Conservation (phyloP, 2,113 vertebrate genomes). For the Malurus melanocephalus region DNA sequence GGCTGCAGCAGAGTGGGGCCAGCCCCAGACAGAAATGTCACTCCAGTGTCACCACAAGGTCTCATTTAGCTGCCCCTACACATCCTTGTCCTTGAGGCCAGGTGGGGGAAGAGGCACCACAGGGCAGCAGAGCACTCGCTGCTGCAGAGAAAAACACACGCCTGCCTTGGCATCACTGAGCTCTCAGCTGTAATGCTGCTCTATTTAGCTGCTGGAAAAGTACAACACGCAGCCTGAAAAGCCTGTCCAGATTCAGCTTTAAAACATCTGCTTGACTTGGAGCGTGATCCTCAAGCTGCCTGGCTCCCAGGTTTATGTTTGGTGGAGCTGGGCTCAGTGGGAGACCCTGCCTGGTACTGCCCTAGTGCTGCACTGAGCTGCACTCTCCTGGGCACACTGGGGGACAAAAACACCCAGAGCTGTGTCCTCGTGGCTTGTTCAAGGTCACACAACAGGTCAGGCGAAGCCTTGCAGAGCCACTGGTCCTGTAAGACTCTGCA, state of each 20-base stretch:
- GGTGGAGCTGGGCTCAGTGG: neutral
- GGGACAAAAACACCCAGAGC: neutral
- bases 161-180: neutral
- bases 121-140: neutral
- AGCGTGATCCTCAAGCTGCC: accelerated
- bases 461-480: neutral
- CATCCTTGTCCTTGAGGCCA: neutral
- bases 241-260: neutral
- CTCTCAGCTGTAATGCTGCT: neutral
- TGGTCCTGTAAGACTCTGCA: neutral
- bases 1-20: neutral
- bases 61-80: neutral
- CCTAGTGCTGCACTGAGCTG: neutral
- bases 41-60: neutral
- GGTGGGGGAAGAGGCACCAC: neutral
- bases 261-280: neutral
- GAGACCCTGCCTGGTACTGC: neutral
- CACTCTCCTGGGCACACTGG: neutral
- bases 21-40: neutral
- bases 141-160: neutral
- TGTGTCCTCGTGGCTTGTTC: neutral
- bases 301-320: neutral
- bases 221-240: neutral
- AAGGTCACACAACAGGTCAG: neutral
- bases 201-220: slow-evolving; percentile 2